phyloP scores from a whole-genome alignment of 2,888 invertebrate genomes.

The Cryptocephalus moraei region DNA sequence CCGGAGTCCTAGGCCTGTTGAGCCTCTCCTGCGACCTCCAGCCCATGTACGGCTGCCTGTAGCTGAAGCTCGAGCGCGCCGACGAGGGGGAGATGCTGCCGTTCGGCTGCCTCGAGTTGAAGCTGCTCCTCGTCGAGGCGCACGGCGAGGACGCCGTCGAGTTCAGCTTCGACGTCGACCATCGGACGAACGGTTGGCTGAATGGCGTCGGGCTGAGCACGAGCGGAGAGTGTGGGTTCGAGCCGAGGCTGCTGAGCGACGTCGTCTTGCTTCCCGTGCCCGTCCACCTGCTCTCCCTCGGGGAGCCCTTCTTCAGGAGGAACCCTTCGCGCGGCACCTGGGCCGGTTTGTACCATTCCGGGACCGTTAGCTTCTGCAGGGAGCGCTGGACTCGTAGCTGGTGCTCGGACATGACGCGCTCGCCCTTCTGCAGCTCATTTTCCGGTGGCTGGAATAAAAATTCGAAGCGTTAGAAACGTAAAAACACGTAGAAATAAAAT shows the following conservation, averaged over 20 bases:
- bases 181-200: constrained; percentile 40
- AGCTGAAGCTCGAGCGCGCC: constrained; percentile 66
- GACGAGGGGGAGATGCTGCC: constrained; percentile 54
- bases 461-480: not conserved
- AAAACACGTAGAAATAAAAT: no score
- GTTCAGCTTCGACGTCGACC: constrained; percentile 50
- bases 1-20: constrained; percentile 70
- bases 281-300: constrained; percentile 37
- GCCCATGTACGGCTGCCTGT: constrained; percentile 80
- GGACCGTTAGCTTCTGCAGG: constrained; percentile 85
- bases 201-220: constrained; percentile 35
- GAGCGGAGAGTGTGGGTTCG: constrained; percentile 31
- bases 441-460: constrained; percentile 70
- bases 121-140: constrained; percentile 62
- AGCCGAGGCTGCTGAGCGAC: constrained; percentile 67
- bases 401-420: constrained; percentile 83
- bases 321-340: constrained; percentile 69
- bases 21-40: constrained; percentile 81
- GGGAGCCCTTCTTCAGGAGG: constrained; percentile 59
- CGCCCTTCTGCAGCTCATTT: constrained; percentile 85
- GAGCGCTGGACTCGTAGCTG: constrained; percentile 89
- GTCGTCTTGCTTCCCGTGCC: constrained; percentile 67
- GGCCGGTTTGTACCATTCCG: constrained; percentile 80
- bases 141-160: constrained; percentile 65
- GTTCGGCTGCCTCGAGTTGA: constrained; percentile 51